Evolutionary conservation across 2,113 vertebrate species (phyloP).

Genomic region (Trematocara marginatum): DNA sequence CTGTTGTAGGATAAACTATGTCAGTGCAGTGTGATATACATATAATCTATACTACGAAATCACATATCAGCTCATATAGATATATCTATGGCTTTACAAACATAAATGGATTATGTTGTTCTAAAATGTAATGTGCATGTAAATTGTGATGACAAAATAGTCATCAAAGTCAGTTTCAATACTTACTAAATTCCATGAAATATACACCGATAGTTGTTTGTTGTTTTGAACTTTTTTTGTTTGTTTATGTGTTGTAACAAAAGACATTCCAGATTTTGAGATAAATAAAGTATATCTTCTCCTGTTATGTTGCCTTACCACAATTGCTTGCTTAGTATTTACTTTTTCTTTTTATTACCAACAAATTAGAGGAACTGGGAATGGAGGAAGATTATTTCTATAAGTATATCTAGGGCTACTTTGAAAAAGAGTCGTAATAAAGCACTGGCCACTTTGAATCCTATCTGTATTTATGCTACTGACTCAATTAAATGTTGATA

Average conservation of each 20-base stretch:
- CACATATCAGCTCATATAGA: accelerated
- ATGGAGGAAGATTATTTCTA: neutral
- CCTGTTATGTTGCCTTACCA: neutral
- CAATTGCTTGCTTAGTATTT: neutral
- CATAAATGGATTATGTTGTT: neutral
- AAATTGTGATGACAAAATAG: neutral
- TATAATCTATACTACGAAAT: neutral
- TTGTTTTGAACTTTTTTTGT: neutral
- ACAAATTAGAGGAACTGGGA: neutral
- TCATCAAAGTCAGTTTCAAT: neutral
- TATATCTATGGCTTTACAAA: neutral
- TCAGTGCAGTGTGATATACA: neutral
- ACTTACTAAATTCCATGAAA: neutral
- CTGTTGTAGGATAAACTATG: neutral
- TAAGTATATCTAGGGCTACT: neutral
- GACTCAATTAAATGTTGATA: neutral
- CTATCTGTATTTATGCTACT: neutral
- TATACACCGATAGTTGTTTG: neutral
- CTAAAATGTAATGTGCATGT: neutral
- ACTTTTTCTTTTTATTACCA: neutral
- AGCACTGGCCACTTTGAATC: neutral
- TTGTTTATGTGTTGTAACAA: neutral
- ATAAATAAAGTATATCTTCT: neutral
- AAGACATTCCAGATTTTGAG: neutral
- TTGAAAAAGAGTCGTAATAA: neutral